Conservation (phyloP, 2,797 vertebrate species). For the Hipposideros larvatus region DNA sequence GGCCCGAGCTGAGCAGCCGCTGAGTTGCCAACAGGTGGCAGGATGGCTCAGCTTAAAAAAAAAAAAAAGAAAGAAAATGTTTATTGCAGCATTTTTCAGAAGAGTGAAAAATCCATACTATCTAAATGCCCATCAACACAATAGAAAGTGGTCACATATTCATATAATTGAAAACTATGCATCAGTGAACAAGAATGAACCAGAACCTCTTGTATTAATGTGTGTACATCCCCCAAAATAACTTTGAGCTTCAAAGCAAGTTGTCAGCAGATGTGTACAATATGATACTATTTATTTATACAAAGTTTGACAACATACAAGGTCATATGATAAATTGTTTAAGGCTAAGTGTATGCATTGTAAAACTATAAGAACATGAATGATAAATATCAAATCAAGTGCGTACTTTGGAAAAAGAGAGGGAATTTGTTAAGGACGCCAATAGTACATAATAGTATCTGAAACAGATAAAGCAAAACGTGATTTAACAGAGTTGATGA, state of each 20-base stretch:
- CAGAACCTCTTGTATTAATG: not conserved
- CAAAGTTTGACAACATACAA: not conserved
- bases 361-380: not conserved
- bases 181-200: not conserved
- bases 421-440: not conserved
- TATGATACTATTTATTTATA: not conserved
- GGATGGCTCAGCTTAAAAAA: too few relatives aligned
- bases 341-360: not conserved
- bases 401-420: not conserved
- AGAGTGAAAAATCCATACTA: not conserved
- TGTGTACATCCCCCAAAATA: not conserved
- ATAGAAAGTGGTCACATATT: not conserved
- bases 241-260: conserved; percentile 3
- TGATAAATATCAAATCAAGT: not conserved
- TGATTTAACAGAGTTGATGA: not conserved
- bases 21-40: too few relatives aligned
- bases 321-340: not conserved
- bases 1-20: too few relatives aligned
- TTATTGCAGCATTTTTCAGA: not conserved
- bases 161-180: not conserved
- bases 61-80: not conserved
- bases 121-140: not conserved
- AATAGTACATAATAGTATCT: too few relatives aligned
- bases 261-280: not conserved
- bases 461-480: not conserved